Percentiles rank a stretch among this genome's conserved stretches.
phyloP scores from a whole-genome alignment of 2,113 vertebrate genomes.

The Jacana jacana region DNA sequence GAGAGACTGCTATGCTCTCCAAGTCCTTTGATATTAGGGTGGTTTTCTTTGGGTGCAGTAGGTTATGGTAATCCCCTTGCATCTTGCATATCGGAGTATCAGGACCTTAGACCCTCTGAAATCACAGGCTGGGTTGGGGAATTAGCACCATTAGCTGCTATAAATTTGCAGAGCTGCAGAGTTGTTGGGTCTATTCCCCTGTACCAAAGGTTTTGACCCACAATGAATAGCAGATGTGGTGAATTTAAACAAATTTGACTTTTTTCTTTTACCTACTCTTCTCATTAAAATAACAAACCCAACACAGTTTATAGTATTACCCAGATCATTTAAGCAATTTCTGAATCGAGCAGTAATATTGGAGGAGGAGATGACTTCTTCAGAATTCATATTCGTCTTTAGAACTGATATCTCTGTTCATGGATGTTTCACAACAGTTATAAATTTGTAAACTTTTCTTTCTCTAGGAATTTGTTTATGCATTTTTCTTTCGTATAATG shows the following conservation, averaged over 20 bases:
- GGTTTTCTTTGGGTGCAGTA: neutral
- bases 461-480: neutral
- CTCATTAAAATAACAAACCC: neutral
- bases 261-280: neutral
- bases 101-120: neutral
- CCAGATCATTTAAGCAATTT: neutral
- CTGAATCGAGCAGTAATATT: neutral
- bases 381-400: neutral
- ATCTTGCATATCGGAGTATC: neutral
- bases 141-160: neutral
- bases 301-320: neutral
- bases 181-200: neutral
- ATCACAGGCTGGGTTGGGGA: neutral
- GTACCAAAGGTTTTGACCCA: constrained; percentile 6
- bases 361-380: neutral
- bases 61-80: neutral
- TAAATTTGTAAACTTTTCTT: neutral
- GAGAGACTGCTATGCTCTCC: neutral
- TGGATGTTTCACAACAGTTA: neutral
- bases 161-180: neutral
- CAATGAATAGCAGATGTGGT: neutral
- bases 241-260: neutral
- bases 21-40: neutral
- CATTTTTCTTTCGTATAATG: neutral
- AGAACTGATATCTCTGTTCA: neutral